phyloP scores from a whole-genome alignment of 2,888 invertebrate genomes.

The Drosophila kuntzei region DNA sequence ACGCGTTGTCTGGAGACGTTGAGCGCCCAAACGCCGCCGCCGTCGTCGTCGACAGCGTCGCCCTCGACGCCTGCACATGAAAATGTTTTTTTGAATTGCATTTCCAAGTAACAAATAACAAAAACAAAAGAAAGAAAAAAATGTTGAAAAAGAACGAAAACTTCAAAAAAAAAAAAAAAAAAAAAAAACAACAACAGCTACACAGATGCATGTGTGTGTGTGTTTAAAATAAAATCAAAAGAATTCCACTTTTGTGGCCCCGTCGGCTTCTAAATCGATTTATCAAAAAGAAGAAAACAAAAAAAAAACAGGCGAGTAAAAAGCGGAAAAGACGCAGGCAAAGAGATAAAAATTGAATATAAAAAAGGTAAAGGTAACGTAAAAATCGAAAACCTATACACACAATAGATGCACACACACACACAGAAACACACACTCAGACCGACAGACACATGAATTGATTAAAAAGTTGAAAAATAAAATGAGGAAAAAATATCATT shows the following conservation, averaged over 20 bases:
- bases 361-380: conserved; percentile 76
- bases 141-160: conserved; percentile 26
- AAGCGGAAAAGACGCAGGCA: conserved; percentile 78
- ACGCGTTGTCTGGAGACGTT: conserved; percentile 57
- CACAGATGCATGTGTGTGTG: conserved; percentile 24
- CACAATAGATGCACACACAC: conserved; percentile 73
- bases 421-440: conserved; percentile 27
- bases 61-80: conserved; percentile 50
- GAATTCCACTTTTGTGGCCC: conserved; percentile 80
- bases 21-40: conserved; percentile 39
- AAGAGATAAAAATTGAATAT: conserved; percentile 81
- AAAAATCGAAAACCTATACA: conserved; percentile 77
- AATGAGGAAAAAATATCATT: conserved; percentile 45
- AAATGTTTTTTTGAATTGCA: conserved; percentile 74
- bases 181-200: conserved; percentile 33
- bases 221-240: conserved; percentile 76
- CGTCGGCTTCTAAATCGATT: conserved; percentile 82
- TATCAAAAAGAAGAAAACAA: conserved; percentile 78
- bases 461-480: conserved; percentile 74
- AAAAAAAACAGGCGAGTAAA: conserved; percentile 50
- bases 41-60: conserved; percentile 7
- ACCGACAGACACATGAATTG: conserved; percentile 69
- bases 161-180: conserved; percentile 23
- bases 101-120: conserved; percentile 78
- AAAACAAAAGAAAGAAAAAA: conserved; percentile 41